Evolutionary conservation across 2,888 invertebrate genomes (phyloP).

Genomic region (Plutella xylostella): DNA sequence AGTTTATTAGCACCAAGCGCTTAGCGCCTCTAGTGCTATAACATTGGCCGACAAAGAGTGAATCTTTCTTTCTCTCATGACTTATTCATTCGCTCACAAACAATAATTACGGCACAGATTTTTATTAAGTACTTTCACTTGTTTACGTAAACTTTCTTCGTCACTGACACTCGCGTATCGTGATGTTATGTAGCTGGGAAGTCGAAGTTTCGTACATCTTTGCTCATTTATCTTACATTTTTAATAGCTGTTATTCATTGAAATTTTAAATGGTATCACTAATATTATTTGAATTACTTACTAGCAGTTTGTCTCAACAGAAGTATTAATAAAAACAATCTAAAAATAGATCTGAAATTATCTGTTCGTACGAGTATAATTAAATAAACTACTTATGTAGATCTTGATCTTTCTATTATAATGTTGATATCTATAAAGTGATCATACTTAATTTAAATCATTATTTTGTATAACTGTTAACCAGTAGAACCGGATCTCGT

Average conservation of each 20-base stretch:
- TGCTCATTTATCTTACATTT: neutral
- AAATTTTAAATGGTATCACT: too few relatives aligned
- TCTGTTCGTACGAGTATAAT: too few relatives aligned
- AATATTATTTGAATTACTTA: too few relatives aligned
- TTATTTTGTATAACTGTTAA: too few relatives aligned
- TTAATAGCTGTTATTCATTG: too few relatives aligned
- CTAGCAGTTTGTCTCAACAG: too few relatives aligned
- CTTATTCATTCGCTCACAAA: constrained; percentile 47
- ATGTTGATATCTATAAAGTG: too few relatives aligned
- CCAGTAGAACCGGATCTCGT: constrained; percentile 42
- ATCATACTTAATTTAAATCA: too few relatives aligned
- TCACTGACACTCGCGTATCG: constrained; percentile 33
- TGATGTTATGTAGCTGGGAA: too few relatives aligned
- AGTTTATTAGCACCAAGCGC: neutral
- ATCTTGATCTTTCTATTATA: too few relatives aligned
- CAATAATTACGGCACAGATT: constrained; percentile 41
- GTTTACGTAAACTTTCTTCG: constrained; percentile 51
- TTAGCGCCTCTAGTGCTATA: constrained; percentile 27
- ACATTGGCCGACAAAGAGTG: constrained; percentile 34
- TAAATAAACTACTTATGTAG: too few relatives aligned
- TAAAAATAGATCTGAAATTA: neutral
- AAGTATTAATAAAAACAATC: neutral
- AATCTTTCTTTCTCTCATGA: constrained; percentile 45
- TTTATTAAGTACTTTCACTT: constrained; percentile 53
- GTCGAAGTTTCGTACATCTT: neutral